Evolutionary conservation across 2,888 invertebrate species (phyloP).

Genomic region (Malthinus flaveolus): DNA sequence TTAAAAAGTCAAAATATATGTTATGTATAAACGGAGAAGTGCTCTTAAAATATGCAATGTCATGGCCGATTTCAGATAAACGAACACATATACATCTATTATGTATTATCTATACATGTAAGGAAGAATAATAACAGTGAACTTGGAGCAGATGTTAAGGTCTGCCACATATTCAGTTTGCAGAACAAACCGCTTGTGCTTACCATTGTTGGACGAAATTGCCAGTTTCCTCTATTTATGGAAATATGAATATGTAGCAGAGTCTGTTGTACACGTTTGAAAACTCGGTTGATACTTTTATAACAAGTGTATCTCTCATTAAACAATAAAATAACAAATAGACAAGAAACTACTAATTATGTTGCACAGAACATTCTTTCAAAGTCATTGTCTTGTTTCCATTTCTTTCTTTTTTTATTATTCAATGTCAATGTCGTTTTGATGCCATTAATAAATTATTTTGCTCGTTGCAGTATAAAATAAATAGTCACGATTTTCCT

Average conservation of each 20-base stretch:
- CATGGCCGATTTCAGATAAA: constrained; percentile 23
- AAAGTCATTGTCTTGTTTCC: constrained; percentile 29
- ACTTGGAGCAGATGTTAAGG: constrained; percentile 29
- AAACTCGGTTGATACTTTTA: constrained; percentile 1
- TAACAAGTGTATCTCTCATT: constrained; percentile 7
- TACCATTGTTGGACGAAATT: constrained; percentile 27
- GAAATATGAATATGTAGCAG: constrained; percentile 27
- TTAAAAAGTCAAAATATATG: constrained; percentile 2
- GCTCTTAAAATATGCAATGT: constrained; percentile 15
- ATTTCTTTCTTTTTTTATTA: constrained; percentile 23
- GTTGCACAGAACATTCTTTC: constrained; percentile 22
- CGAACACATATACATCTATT: constrained; percentile 1
- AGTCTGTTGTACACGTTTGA: constrained; percentile 13
- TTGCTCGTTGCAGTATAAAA: constrained; percentile 18
- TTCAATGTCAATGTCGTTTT: constrained; percentile 31
- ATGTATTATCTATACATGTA: constrained; percentile 10
- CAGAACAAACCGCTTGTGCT: constrained; percentile 14
- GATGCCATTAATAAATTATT: constrained; percentile 29
- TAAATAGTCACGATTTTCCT: constrained; percentile 32
- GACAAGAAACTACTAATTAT: constrained; percentile 27
- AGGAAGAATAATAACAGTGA: constrained; percentile 28
- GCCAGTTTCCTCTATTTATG: constrained; percentile 30
- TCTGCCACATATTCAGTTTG: constrained; percentile 26
- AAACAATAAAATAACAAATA: constrained; percentile 20
- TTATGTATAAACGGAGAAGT: background rate